These are phyloP conservation scores for Nothocercus nigrocapillus DNA, from an alignment of 2,113 vertebrate species.

Conservation along the genomic window DNA sequence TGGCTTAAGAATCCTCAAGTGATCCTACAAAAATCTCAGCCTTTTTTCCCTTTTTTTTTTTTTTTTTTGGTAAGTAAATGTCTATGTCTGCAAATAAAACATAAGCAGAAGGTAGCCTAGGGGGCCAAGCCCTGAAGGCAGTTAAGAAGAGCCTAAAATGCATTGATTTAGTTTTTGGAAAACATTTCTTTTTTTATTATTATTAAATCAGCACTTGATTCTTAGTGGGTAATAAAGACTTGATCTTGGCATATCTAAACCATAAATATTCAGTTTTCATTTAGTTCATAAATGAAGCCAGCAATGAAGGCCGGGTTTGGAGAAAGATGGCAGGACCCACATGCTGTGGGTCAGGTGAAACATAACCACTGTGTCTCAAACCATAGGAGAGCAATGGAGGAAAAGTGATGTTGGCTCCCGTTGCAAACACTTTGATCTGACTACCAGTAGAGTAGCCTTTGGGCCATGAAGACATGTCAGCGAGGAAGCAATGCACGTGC, in stretches of 20 bases:
- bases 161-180: background rate
- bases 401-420: background rate
- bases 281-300: background rate
- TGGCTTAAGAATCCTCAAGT: background rate
- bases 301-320: background rate
- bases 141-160: background rate
- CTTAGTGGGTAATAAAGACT: conserved; percentile 29
- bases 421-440: fast-evolving
- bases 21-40: background rate
- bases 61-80: background rate
- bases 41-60: background rate
- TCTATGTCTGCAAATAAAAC: background rate
- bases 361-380: background rate
- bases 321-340: background rate
- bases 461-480: background rate
- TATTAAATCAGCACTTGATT: conserved; percentile 30
- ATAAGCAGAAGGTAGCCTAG: conserved; percentile 6
- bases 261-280: conserved; percentile 30
- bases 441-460: background rate
- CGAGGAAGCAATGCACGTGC: fast-evolving
- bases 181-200: conserved; percentile 44
- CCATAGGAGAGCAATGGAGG: background rate
- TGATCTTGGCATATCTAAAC: conserved; percentile 27
- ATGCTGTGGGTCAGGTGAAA: background rate
- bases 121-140: background rate